Base-by-base conservation (phyloP, 2,797 vertebrate genomes). In the Octomys mimax region DNA sequence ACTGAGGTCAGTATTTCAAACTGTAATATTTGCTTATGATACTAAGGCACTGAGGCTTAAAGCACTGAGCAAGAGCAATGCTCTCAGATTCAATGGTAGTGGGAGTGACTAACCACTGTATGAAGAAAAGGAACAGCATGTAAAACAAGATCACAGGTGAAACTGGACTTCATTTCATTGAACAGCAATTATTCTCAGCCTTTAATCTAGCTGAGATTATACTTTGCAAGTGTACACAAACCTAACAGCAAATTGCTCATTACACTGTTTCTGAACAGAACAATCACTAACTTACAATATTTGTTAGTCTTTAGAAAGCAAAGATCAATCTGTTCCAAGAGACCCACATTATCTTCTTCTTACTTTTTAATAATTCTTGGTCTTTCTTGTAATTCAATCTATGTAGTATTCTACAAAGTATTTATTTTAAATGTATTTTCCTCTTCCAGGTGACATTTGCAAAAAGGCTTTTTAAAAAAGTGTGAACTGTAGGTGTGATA, bases 291-390 rank as follows among this genome's bases (percentile, higher is more conserved):
- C 73, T 90, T 24, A 52, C 22, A 62, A 54, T 70, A 31, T 83
- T 52, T 73, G 22, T 39, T 92, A 89, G 39, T 82, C 84, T 91
- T 80, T 49, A 94, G 21, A 92, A 94, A 95, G 75, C 39, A 85
- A 95, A 83, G 36, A 87, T 91, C 22, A 86, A 82, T 33, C 33
- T 88, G 49, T 36, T 91, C 42, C 54, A 6, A 3, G 28, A 79
- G 8, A 88, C 52, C 18, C 49, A 3, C 42, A 59, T 9, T 9
- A 49, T 39, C 90, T 96, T 54, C 78, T 49, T 71, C n/a, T 95
- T 66, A 88, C 14, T 90, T 84, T 89, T 87, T 84, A 92, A 77
- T 33, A 71, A 52, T 21, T 93, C 94, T 71, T 64, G n/a, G 36
- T 75, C 64, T 89, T 39, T 75, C 95, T 71, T 87, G 6, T 54